phyloP scores from a whole-genome alignment of 2,113 vertebrate species.

The Antechinus flavipes region DNA sequence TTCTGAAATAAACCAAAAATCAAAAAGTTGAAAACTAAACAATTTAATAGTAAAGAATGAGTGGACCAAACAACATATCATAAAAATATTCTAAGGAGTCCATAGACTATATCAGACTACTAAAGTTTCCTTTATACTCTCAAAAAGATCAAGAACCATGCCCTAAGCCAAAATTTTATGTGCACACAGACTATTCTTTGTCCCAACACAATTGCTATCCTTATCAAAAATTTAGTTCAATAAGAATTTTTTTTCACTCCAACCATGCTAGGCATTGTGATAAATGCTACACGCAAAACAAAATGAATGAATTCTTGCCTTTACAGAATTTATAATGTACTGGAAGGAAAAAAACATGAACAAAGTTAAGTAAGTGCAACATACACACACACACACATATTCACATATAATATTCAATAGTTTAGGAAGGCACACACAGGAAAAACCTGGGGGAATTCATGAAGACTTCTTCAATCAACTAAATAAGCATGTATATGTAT shows the following conservation, averaged over 20 bases:
- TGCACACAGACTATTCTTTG: neutral
- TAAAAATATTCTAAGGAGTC: neutral
- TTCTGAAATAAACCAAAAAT: too few species aligned
- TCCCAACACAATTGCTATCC: neutral
- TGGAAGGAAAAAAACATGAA: neutral
- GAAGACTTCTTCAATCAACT: neutral
- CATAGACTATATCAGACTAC: neutral
- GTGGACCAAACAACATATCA: too few species aligned
- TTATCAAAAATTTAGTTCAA: neutral
- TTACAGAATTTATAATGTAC: neutral
- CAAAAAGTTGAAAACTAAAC: too few species aligned
- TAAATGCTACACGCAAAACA: neutral
- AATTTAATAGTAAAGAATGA: too few species aligned
- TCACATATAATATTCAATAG: neutral
- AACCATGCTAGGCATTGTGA: neutral
- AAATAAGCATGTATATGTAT: neutral
- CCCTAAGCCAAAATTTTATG: neutral
- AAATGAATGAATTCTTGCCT: neutral
- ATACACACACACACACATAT: neutral
- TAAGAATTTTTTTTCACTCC: neutral
- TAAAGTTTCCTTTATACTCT: neutral
- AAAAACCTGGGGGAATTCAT: neutral
- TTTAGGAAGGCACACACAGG: neutral
- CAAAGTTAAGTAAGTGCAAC: neutral
- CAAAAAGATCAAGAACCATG: neutral